A percentile compares a stretch with the other conserved stretches of the same genome.
These are phyloP conservation scores for Sciurus vulgaris DNA, from an alignment of 2,797 vertebrate species.

Conservation along the genomic window DNA sequence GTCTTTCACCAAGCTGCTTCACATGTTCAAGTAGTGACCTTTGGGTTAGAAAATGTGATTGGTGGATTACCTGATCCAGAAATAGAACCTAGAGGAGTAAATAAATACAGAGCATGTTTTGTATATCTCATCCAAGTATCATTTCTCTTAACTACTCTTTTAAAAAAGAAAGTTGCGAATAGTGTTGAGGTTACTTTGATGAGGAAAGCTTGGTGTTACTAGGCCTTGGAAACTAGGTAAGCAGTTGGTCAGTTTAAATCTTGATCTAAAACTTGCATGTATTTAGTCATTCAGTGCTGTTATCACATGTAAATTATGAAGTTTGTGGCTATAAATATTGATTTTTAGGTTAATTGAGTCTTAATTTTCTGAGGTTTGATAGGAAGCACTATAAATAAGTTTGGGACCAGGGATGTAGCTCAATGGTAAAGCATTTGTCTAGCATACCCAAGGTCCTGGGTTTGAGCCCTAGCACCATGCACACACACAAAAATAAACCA, in stretches of 20 bases:
- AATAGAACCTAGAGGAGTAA: conserved; percentile 12
- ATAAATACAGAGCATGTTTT: conserved; percentile 20
- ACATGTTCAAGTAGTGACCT: conserved; percentile 28
- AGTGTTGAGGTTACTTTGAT: not conserved
- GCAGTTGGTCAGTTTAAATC: not conserved
- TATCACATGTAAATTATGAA: not conserved
- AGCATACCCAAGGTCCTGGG: no score
- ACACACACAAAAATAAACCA: no score
- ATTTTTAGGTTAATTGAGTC: not conserved
- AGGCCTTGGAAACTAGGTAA: conserved; percentile 63
- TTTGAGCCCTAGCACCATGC: no score
- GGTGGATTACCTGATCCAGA: conserved; percentile 38
- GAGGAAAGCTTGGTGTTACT: conserved; percentile 2
- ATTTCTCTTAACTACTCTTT: conserved; percentile 49
- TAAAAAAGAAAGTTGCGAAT: not conserved
- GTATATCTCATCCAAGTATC: conserved; percentile 17
- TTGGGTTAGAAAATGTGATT: conserved; percentile 2
- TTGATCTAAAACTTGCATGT: conserved; percentile 17
- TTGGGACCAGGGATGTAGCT: no score
- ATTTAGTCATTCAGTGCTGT: conserved; percentile 4
- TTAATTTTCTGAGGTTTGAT: conserved; percentile 11
- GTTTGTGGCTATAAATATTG: conserved; percentile 25
- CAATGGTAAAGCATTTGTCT: no score
- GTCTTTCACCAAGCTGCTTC: conserved; percentile 34
- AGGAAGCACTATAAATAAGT: not conserved